These are phyloP conservation scores for Craseonycteris thonglongyai DNA, from an alignment of 2,113 vertebrate species.

Conservation along the genomic window DNA sequence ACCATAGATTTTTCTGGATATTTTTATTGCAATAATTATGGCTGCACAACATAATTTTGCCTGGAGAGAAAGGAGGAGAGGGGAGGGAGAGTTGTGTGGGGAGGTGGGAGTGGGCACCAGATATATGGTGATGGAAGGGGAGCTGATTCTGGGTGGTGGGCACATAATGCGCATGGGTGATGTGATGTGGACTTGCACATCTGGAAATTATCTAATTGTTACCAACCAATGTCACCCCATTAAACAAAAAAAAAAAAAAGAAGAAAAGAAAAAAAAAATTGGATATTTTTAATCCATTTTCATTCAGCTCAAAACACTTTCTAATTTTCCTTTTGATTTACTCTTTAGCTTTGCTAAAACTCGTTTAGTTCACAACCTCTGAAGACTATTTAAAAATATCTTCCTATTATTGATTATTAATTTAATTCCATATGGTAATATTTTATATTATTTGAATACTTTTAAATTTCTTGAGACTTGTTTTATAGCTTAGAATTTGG, in stretches of 20 bases:
- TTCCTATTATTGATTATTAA: neutral
- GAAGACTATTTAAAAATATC: neutral
- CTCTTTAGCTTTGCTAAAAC: neutral
- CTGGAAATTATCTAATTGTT: no score
- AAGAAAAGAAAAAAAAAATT: no score
- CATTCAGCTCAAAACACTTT: neutral
- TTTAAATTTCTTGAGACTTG: neutral
- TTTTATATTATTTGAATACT: neutral
- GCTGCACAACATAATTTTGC: neutral
- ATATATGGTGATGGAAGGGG: no score
- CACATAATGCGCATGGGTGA: no score
- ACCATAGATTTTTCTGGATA: neutral
- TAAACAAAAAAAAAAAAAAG: no score
- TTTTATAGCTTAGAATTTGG: neutral
- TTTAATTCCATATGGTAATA: neutral
- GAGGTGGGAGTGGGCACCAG: no score
- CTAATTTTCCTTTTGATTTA: neutral
- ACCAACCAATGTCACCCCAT: no score
- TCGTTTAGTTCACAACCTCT: neutral
- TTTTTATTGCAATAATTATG: neutral
- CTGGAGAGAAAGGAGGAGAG: no score
- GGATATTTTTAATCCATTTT: neutral
- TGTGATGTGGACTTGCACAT: no score
- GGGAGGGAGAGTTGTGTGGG: no score
- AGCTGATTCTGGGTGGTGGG: no score